These are phyloP conservation scores for Cinclus cinclus DNA, from an alignment of 2,113 vertebrate genomes.

Conservation along the genomic window DNA sequence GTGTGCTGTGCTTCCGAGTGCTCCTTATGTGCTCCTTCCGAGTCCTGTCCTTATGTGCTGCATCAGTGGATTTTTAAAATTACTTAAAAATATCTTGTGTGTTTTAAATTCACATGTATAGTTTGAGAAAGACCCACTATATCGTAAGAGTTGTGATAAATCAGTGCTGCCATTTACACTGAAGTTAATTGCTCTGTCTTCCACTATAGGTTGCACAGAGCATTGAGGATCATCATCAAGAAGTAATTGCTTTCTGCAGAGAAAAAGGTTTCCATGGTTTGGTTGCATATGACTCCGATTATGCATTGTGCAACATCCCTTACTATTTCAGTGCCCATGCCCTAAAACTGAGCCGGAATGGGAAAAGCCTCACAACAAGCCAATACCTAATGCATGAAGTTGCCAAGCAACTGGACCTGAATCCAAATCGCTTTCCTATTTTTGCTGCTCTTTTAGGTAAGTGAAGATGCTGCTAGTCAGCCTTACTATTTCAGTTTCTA, in stretches of 20 bases:
- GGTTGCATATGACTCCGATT: slow-evolving; percentile 94
- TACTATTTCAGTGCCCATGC: slow-evolving; percentile 95
- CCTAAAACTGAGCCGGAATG: slow-evolving; percentile 95
- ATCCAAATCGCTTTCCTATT: slow-evolving; percentile 91
- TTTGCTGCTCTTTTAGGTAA: slow-evolving; percentile 95
- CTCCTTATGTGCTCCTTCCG: not conserved
- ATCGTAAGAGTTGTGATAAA: not conserved
- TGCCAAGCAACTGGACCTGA: slow-evolving; percentile 94
- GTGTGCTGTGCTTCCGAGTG: not conserved
- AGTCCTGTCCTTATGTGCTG: not conserved
- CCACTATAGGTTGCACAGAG: slow-evolving; percentile 88
- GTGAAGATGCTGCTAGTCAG: slow-evolving; percentile 40
- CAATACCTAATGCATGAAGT: slow-evolving; percentile 97
- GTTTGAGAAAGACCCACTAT: not conserved
- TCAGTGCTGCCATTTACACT: not conserved
- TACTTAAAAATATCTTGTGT: not conserved
- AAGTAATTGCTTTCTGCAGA: slow-evolving; percentile 92
- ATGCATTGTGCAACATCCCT: slow-evolving; percentile 93
- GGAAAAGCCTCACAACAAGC: slow-evolving; percentile 95
- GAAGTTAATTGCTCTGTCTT: slow-evolving; percentile 52
- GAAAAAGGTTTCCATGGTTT: slow-evolving; percentile 94
- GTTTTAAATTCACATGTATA: not conserved
- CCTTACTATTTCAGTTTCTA: not conserved
- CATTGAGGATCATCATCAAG: slow-evolving; percentile 95
- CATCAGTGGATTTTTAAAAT: not conserved